Conservation (phyloP, 2,113 vertebrate genomes). For the Panthera tigris region DNA sequence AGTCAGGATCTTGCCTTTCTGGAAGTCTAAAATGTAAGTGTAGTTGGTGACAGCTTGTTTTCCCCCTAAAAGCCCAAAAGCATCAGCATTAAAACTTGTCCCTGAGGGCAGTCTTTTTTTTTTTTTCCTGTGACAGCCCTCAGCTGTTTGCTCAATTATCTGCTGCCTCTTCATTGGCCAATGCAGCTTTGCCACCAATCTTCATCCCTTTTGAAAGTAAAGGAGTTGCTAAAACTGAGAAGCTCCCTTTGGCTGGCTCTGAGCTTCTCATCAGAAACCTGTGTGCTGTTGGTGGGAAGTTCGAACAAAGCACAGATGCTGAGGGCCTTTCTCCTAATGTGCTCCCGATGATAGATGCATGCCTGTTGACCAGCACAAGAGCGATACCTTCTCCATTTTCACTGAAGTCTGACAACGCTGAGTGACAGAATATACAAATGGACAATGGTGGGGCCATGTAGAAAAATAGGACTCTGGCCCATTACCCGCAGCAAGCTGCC, state of each 20-base stretch:
- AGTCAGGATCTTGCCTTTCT: not conserved
- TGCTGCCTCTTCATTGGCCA: not conserved
- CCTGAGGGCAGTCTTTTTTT: not conserved
- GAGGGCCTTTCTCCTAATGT: not conserved
- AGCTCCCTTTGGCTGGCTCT: not conserved
- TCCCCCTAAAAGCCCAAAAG: not conserved
- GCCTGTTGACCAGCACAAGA: not conserved
- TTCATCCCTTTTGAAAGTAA: not conserved
- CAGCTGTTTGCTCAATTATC: no score
- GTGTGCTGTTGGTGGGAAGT: not conserved
- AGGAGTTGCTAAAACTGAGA: not conserved
- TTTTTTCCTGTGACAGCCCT: not conserved
- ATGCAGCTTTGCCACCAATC: not conserved
- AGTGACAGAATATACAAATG: not conserved
- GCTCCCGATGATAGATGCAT: not conserved
- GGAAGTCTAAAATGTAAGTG: not conserved
- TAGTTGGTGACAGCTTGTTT: not conserved
- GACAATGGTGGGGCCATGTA: not conserved
- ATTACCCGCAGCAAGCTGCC: not conserved
- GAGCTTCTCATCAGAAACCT: not conserved
- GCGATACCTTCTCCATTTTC: not conserved
- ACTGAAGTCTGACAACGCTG: not conserved
- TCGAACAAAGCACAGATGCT: not conserved
- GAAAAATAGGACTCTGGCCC: not conserved
- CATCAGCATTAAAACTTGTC: not conserved